Percentiles rank a stretch among this genome's conserved stretches.
Conservation (phyloP, 1,140 invertebrate species). For the Ostrea denselamellosa region DNA sequence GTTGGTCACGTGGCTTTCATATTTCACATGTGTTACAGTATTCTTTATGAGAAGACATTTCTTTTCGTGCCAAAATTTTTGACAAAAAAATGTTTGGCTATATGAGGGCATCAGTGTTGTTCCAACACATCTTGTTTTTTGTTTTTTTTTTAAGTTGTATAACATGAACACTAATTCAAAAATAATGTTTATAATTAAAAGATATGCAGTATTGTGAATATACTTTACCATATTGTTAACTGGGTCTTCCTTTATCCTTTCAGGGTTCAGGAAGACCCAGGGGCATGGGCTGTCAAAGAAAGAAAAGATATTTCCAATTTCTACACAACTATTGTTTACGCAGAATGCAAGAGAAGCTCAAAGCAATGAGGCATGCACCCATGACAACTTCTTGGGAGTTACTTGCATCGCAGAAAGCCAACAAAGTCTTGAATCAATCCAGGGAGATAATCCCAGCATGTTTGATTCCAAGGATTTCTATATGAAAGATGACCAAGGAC, state of each 20-base stretch:
- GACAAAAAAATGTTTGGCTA: no score
- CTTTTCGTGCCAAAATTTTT: no score
- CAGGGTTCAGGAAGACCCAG: slow-evolving; percentile 38
- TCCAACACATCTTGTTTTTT: no score
- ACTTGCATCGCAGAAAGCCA: neutral
- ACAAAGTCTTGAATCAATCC: neutral
- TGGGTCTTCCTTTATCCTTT: slow-evolving; percentile 42
- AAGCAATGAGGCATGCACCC: neutral
- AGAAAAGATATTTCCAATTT: neutral
- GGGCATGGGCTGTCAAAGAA: neutral
- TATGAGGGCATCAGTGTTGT: no score
- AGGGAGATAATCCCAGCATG: neutral
- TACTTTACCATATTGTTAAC: slow-evolving; percentile 21
- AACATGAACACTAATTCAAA: no score
- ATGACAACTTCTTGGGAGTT: neutral
- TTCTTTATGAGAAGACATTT: no score
- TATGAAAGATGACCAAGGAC: neutral
- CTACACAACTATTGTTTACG: neutral
- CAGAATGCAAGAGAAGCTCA: neutral
- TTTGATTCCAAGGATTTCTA: neutral
- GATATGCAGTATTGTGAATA: no score
- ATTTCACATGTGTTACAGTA: no score
- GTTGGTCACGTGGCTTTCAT: no score
- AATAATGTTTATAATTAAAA: no score
- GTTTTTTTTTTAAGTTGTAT: no score